Evolutionary conservation across 1,140 invertebrate genomes (phyloP), one percentile per base, ranked within the genome.

Genomic region (Arion vulgaris): DNA sequence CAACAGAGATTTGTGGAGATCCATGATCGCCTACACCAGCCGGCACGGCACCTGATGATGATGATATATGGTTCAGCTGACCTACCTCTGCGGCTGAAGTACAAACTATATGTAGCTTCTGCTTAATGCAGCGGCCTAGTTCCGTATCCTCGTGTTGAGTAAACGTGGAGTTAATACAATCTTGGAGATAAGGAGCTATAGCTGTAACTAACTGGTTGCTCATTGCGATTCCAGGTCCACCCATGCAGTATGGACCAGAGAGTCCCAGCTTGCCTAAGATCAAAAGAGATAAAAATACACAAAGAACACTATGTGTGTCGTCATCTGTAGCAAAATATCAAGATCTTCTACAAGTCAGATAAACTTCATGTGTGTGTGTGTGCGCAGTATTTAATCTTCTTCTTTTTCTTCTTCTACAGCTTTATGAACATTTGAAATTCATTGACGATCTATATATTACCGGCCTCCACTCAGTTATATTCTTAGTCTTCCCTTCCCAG

Each of bases 71-170:
- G n/a, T n/a, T n/a, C n/a, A 32, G 28, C 26, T 80, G 4, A 34
- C 80, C 36, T 72, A 82, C 84, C 38, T 82, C 34, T 0, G 38
- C 5, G 13, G 68, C 9, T n/a, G 32, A 23, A 13, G 51, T 68
- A 32, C 84, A 85, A 26, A 41, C n/a, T 0, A 83, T 1, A 0
- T 81, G 71, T 28, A 77, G 72, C 36, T 53, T 26, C n/a, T 96
- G 96, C 86, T 95, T 94, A 15, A 99, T 96, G 92, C 98, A 99
- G 73, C 98, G 93, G 23, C 98, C 98, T 74, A 99, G 93, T 93
- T 99, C 98, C 5, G 99, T 97, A 91, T 99, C 98, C 92, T 99
- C 98, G 92, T 99, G 98, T 0, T 95, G 96, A 0, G 98, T 98
- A 89, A 97, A 96, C 23, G 99, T 93, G 92, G 98, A 96, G 86